Evolutionary conservation across 2,113 vertebrate genomes (phyloP), one percentile per base, ranked within the genome.

Genomic region (Percopsis transmontana): DNA sequence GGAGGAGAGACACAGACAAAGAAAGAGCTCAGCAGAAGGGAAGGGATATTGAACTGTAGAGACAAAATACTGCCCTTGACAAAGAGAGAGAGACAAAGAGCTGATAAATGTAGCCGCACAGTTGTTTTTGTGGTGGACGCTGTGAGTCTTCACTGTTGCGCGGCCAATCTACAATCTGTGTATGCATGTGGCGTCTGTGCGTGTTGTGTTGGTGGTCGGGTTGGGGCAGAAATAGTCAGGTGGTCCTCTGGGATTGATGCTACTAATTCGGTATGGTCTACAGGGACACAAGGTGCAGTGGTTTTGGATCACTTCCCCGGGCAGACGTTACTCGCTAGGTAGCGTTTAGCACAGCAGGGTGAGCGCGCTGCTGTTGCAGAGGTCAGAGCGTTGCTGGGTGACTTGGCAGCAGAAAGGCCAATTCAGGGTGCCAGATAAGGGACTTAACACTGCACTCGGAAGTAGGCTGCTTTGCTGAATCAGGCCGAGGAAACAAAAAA

Each of bases 21-120:
- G 80, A 7, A 88, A 84, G 63, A 88, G 79, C 75, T 66, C 63
- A 80, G 33, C 54, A 51, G 44, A 71, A 65, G 70, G 69, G 80
- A 70, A 66, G 75, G 70, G 70, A 86, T 83, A 82, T 71, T 70
- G 79, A 84, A 86, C 79, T 79, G 72, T 72, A 70, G 69, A 85
- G 78, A 81, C 72, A 80, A 33, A 80, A 85, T 68, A 80, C 76
- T 65, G 78, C 72, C 38, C 9, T 11, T 41, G 38, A 20, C 18
- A 41, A 20, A 20, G 51, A 42, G 61, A 52, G 27, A 45, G 23
- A 44, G 12, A 23, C 15, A 39, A 45, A 38, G 18, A 51, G 81
- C 77, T 87, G 88, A 87, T 90, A 89, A 87, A 90, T 88, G 87
- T 87, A 89, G 85, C 79, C 82, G 72, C 80, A 84, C 71, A 85